Percentiles rank a stretch among this genome's conserved stretches.
phyloP scores from a whole-genome alignment of 1,140 invertebrate species.

The Lanistes nyassanus region DNA sequence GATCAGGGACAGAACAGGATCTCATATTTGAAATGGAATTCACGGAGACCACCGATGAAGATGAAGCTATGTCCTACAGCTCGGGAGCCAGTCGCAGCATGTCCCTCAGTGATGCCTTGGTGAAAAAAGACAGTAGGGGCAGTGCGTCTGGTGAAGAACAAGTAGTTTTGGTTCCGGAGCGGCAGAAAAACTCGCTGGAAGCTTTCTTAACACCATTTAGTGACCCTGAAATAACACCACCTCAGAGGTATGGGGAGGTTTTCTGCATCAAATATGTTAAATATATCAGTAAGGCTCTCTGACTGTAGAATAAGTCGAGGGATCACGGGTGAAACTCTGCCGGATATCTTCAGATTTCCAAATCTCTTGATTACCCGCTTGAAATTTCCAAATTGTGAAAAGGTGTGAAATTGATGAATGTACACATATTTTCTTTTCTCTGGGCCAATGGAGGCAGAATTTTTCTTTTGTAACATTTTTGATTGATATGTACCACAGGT shows the following conservation, averaged over 20 bases:
- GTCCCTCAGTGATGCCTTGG: slow-evolving; percentile 10
- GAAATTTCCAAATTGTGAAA: neutral
- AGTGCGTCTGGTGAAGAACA: slow-evolving; percentile 30
- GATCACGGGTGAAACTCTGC: no score
- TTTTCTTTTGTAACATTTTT: no score
- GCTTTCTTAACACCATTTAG: slow-evolving; percentile 84
- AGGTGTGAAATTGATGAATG: neutral
- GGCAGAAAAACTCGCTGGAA: slow-evolving; percentile 46
- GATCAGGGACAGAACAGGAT: slow-evolving; percentile 31
- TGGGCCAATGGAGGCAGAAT: no score
- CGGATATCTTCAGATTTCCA: neutral
- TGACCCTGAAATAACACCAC: slow-evolving; percentile 84
- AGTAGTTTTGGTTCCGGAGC: slow-evolving; percentile 45
- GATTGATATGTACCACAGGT: no score
- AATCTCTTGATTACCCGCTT: neutral
- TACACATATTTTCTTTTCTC: neutral
- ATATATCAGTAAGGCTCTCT: neutral
- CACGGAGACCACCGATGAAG: slow-evolving; percentile 68
- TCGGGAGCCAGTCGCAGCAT: slow-evolving; percentile 28
- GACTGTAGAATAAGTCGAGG: no score
- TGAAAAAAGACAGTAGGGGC: neutral
- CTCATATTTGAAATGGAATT: slow-evolving; percentile 72
- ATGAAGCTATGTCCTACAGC: slow-evolving; percentile 34
- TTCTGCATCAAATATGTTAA: neutral
- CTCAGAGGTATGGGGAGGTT: slow-evolving; percentile 71